phyloP scores from a whole-genome alignment of 2,797 vertebrate species.

The Mus caroli region DNA sequence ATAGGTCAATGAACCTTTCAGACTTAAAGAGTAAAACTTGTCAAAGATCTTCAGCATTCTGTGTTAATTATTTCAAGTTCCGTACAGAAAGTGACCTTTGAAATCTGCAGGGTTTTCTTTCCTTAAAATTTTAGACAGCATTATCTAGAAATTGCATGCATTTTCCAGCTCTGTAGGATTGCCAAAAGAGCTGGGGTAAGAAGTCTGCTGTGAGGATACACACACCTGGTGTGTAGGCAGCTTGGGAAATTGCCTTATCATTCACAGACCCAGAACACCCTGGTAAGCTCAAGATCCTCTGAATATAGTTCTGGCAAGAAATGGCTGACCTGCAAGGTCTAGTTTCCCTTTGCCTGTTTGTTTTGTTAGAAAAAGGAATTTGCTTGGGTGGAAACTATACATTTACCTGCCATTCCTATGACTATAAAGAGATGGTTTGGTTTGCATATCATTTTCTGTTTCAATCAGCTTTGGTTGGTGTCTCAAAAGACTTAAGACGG shows the following conservation, averaged over 20 bases:
- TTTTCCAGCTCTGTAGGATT: not conserved
- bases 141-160: not conserved
- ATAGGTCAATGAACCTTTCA: conserved; percentile 63
- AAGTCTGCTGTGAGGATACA: not conserved
- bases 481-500: not conserved
- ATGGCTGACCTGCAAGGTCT: not conserved
- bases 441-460: not conserved
- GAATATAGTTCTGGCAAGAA: not conserved
- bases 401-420: not conserved
- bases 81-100: conserved; percentile 52
- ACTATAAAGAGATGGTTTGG: not conserved
- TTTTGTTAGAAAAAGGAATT: not conserved
- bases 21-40: conserved; percentile 60
- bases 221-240: not conserved
- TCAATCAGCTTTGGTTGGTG: not conserved
- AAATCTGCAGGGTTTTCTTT: not conserved
- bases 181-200: not conserved
- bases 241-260: not conserved
- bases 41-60: conserved; percentile 64
- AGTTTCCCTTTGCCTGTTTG: not conserved
- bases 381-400: not conserved
- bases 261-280: not conserved
- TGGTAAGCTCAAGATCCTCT: not conserved
- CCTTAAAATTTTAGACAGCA: conserved; percentile 1
- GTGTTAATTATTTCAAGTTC: conserved; percentile 73